Evolutionary conservation across 2,888 invertebrate genomes (phyloP).

Genomic region (Meganola albula): DNA sequence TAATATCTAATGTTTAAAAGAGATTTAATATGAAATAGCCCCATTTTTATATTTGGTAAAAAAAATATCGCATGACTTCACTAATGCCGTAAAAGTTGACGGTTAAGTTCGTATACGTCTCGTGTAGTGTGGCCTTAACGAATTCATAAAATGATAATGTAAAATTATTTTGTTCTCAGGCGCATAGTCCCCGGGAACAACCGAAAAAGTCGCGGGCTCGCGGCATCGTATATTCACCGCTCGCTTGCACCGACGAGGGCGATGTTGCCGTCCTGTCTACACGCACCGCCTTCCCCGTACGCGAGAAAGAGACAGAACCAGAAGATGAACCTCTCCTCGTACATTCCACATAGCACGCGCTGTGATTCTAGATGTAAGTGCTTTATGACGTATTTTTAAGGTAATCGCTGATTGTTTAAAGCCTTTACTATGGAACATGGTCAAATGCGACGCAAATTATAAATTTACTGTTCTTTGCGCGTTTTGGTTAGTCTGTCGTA

Average conservation of each 20-base stretch:
- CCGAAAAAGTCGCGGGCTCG: slow-evolving; percentile 37
- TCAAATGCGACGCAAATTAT: no score
- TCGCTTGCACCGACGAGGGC: slow-evolving; percentile 57
- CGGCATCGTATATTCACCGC: slow-evolving; percentile 52
- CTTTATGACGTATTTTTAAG: slow-evolving; percentile 19
- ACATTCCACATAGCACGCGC: slow-evolving; percentile 62
- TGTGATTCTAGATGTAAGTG: slow-evolving; percentile 55
- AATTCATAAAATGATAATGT: neutral
- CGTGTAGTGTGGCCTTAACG: no score
- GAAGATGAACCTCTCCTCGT: slow-evolving; percentile 58
- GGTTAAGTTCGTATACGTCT: no score
- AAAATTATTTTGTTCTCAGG: slow-evolving; percentile 22
- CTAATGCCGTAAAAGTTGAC: no score
- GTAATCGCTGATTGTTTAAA: no score
- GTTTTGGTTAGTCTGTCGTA: no score
- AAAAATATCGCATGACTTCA: no score
- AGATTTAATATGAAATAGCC: no score
- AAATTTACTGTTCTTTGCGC: no score
- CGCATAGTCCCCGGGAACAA: slow-evolving; percentile 29
- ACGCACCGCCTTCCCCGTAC: slow-evolving; percentile 34
- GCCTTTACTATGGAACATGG: no score
- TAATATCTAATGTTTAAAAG: no score
- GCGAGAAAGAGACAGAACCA: slow-evolving; percentile 27
- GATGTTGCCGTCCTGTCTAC: slow-evolving; percentile 48
- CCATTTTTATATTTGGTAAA: no score